Percentiles rank a stretch among this genome's conserved stretches.
Evolutionary conservation across 2,888 invertebrate species (phyloP).

Genomic region (Theodoxus fluviatilis): DNA sequence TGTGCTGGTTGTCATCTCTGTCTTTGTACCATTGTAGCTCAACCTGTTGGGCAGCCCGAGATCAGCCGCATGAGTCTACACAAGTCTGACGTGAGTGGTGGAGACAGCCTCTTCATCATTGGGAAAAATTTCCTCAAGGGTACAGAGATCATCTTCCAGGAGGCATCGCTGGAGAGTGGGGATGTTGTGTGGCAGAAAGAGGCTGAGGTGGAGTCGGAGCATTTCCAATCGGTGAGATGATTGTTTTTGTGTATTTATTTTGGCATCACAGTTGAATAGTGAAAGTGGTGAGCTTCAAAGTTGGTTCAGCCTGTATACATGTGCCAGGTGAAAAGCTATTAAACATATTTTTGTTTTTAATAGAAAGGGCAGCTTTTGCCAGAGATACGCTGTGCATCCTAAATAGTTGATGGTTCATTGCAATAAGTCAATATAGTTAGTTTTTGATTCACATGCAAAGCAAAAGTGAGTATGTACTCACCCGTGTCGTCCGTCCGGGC

Average conservation of each 20-base stretch:
- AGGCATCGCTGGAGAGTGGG: slow-evolving; percentile 50
- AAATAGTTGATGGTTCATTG: too few species aligned
- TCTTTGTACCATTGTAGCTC: slow-evolving; percentile 59
- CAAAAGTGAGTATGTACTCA: too few species aligned
- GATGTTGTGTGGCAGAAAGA: slow-evolving; percentile 64
- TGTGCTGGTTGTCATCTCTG: too few species aligned
- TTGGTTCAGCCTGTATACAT: too few species aligned
- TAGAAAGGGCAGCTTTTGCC: not conserved
- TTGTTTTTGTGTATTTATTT: too few species aligned
- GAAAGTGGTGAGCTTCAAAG: too few species aligned
- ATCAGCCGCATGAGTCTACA: slow-evolving; percentile 63
- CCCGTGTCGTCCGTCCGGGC: too few species aligned
- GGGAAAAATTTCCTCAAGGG: slow-evolving; percentile 67
- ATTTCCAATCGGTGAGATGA: slow-evolving; percentile 64
- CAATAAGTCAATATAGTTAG: too few species aligned
- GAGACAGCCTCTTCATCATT: slow-evolving; percentile 66
- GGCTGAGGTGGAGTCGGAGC: slow-evolving; percentile 64
- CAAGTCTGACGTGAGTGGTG: slow-evolving; percentile 55
- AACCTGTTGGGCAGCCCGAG: slow-evolving; percentile 67
- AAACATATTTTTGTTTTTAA: not conserved
- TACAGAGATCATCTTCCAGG: slow-evolving; percentile 63
- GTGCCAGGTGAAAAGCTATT: not conserved
- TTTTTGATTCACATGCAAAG: too few species aligned
- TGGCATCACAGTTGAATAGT: not conserved
- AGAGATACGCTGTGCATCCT: too few species aligned